Evolutionary conservation across 2,888 invertebrate genomes (phyloP), one percentile per base, ranked within the genome.

Genomic region (Diachrysia chrysitis): DNA sequence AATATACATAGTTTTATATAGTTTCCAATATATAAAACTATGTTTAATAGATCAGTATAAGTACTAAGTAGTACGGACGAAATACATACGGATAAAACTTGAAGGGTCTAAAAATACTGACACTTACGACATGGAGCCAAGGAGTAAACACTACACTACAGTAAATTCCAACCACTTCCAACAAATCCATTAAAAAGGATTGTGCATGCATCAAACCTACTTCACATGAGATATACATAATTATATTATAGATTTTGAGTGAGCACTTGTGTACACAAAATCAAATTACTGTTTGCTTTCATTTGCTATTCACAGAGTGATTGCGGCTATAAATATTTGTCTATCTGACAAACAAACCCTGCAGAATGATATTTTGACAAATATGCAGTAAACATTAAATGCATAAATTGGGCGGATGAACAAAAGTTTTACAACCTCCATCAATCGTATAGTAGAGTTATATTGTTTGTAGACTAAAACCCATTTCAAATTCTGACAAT

Each of bases 401-500:
- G 12, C 48, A 51, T 51, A 21, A 51, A 51, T 51, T 51, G 3
- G 12, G 14, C 12, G 10, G 21, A 4, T 12, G 21, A 10, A 51
- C 48, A 51, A 51, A 51, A 14, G 29, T 56, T 56, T 19, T 56
- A 56, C 19, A 32, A 17, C 16, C n/a, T n/a, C 17, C 29, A 55
- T 55, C 23, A 58, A 42, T 58, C 37, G 21, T 58, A 42, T 46
- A 17, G n/a, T 23, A 19, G n/a, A 25, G 46, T 25, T 17, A 46
- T 46, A 16, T 46, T 29, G 17, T 17, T 46, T 4, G 46, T n/a
- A 2, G n/a, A 32, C 19, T 58, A 16, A 19, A 51, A 53, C n/a
- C 37, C 12, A 25, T 58, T 58, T 58, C 12, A 54, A 53, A 63
- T 29, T 37, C 19, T 14, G 16, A 19, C 21, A 19, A 53, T 46